Base-by-base conservation (phyloP, 2,113 vertebrate genomes). In the Dolichallabes microphthalmus region DNA sequence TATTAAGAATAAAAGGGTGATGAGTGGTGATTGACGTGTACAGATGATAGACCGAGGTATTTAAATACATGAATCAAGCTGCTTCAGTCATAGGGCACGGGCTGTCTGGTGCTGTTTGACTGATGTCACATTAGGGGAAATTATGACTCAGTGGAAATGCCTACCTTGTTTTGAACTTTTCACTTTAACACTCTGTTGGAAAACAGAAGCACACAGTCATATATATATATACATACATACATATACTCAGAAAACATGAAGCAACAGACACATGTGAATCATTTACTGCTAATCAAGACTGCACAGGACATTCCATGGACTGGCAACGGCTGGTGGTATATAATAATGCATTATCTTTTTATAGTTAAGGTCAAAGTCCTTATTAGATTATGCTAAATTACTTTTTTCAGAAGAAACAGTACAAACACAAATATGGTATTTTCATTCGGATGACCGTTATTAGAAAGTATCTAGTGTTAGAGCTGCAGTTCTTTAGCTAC, bases 131-230 rank as follows among this genome's bases (percentile, higher is more conserved):
- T n/a, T 14, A n/a, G 30, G 4, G 74, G 63, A 61, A 80, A n/a
- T 30, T n/a, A 50, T 61, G 35, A 61, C 57, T 75, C 85, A 76
- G 11, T 77, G 87, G 63, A 85, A 84, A 87, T 13, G 15, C 92
- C 89, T 88, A 95, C 94, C 93, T 90, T 85, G 87, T 73, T 57
- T 91, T 86, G 91, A 91, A 87, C 88, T 66, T 73, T 91, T 94
- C 66, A 83, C 82, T 85, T 92, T 92, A 86, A 94, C 94, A 45
- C 94, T 94, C 94, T 95, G 84, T 52, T 20, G 61, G 53, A 55
- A 84, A 86, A 60, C 20, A 82, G 77, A 20, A 9, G 69, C 69
- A 87, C 39, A 17, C 74, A 66, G 53, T 75, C 75, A 39, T 78
- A 20, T 10, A 53, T 7, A 74, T 4, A 76, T 19, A 6, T 9